Conservation (phyloP, 2,888 invertebrate species). For the Peribatodes rhomboidaria region DNA sequence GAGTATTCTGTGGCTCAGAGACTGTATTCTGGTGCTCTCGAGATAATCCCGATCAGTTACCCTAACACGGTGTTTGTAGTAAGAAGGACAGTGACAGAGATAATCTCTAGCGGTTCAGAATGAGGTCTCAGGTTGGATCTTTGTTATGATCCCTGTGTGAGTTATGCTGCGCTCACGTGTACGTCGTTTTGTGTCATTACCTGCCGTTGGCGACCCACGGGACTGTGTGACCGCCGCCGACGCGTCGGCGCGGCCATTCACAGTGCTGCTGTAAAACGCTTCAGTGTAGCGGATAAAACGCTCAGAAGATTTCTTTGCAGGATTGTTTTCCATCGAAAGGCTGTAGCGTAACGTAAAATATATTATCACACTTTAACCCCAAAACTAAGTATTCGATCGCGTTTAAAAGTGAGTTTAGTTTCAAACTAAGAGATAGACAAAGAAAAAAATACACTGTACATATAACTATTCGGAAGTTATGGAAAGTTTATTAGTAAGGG, state of each 20-base stretch:
- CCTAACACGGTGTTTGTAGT: too few species aligned
- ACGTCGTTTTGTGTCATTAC: slow-evolving; percentile 76
- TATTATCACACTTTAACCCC: not conserved
- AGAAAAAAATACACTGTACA: too few species aligned
- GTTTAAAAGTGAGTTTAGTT: too few species aligned
- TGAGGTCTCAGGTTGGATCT: slow-evolving; percentile 51
- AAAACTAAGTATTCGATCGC: too few species aligned
- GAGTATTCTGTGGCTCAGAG: slow-evolving; percentile 34
- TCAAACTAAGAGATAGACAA: too few species aligned
- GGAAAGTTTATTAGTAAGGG: too few species aligned
- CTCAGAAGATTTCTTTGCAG: not conserved
- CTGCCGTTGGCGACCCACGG: slow-evolving; percentile 67
- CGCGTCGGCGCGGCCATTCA: slow-evolving; percentile 55
- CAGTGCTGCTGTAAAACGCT: slow-evolving; percentile 56
- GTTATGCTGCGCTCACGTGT: slow-evolving; percentile 60
- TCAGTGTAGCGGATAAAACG: not conserved
- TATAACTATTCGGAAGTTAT: too few species aligned
- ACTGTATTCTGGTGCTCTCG: too few species aligned
- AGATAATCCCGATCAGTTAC: too few species aligned
- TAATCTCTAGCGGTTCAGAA: too few species aligned
- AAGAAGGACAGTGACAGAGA: too few species aligned
- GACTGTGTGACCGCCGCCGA: slow-evolving; percentile 61
- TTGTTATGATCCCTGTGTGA: slow-evolving; percentile 69
- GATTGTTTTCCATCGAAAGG: too few species aligned
- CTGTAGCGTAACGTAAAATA: not conserved